These are phyloP conservation scores for Coreius guichenoti DNA, from an alignment of 2,797 vertebrate genomes.

Conservation along the genomic window DNA sequence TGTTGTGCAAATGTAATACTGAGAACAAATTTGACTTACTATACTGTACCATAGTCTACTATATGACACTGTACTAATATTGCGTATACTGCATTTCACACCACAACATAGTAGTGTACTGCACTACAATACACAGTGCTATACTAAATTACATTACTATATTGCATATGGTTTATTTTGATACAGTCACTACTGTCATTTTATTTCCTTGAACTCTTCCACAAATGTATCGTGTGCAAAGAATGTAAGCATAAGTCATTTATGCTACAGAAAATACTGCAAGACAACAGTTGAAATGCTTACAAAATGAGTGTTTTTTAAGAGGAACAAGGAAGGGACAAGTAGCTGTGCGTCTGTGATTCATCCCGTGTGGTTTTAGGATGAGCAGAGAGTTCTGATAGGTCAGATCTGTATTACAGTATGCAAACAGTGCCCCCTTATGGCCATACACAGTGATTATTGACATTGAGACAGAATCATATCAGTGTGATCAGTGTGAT, in stretches of 20 bases:
- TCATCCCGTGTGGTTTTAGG: conserved; percentile 12
- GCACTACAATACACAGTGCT: not conserved
- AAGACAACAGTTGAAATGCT: not conserved
- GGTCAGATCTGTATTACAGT: conserved; percentile 62
- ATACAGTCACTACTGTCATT: not conserved
- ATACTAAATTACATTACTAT: too few species aligned
- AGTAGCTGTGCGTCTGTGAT: conserved; percentile 15
- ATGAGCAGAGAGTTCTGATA: conserved; percentile 59
- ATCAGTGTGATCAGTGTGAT: not conserved
- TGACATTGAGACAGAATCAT: not conserved
- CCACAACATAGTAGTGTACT: not conserved
- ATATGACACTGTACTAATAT: not conserved
- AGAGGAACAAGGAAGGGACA: not conserved
- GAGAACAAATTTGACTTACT: not conserved
- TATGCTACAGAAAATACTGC: not conserved
- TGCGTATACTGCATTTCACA: not conserved
- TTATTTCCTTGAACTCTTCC: not conserved
- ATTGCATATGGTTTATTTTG: not conserved
- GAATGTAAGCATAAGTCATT: not conserved
- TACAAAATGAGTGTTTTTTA: conserved; percentile 10
- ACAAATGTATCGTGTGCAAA: not conserved
- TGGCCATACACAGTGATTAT: conserved; percentile 61
- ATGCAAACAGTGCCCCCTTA: conserved; percentile 84
- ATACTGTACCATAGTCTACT: not conserved
- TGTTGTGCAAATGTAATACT: conserved; percentile 23